Conservation (phyloP, 53 echinoderm and acorn worm species). For the Apostichopus leukothele region DNA sequence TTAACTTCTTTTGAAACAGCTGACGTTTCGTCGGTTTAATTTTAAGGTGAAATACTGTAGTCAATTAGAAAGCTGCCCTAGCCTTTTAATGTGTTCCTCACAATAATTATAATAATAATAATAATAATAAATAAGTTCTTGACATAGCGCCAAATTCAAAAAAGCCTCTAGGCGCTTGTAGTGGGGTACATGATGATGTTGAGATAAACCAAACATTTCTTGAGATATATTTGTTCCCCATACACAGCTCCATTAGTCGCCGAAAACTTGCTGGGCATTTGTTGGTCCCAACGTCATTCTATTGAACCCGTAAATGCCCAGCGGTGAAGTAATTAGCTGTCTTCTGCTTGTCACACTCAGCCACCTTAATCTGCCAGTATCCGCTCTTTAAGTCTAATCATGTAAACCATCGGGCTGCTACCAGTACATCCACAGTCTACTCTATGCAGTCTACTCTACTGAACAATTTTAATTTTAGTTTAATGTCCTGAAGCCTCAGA, state of each 20-base stretch:
- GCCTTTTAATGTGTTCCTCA: constrained; percentile 39
- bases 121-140: too few species aligned
- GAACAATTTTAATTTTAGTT: constrained; percentile 44
- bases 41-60: constrained; percentile 35
- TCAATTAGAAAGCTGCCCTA: constrained; percentile 23
- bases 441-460: constrained; percentile 46
- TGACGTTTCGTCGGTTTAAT: constrained; percentile 39
- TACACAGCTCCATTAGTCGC: not conserved
- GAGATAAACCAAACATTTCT: constrained; percentile 46
- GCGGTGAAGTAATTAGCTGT: constrained; percentile 53
- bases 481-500: not conserved
- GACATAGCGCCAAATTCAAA: too few species aligned
- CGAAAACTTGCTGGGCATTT: constrained; percentile 40
- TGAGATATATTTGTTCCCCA: constrained; percentile 30
- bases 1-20: constrained; percentile 7
- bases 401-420: constrained; percentile 48
- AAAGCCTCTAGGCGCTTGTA: too few species aligned
- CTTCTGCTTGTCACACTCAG: constrained; percentile 55
- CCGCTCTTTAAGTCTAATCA: constrained; percentile 36
- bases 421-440: constrained; percentile 46
- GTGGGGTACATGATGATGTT: constrained; percentile 43
- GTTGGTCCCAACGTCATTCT: constrained; percentile 45
- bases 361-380: constrained; percentile 60
- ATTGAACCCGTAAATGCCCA: constrained; percentile 43
- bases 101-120: too few species aligned